Base-by-base conservation (phyloP, 2,888 invertebrate genomes). In the Phlogophora meticulosa region DNA sequence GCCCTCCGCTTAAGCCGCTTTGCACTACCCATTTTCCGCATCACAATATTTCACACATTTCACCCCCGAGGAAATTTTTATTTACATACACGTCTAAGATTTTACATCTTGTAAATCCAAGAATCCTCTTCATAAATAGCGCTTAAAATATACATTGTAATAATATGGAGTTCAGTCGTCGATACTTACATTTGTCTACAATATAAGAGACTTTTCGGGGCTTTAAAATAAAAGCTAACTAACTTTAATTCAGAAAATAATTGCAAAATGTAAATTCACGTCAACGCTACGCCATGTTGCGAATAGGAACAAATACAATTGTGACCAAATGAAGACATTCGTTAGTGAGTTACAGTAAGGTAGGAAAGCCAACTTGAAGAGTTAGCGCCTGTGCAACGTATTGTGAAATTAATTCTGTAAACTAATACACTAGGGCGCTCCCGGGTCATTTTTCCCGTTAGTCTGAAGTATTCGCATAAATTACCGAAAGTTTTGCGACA, bases 21-120 rank as follows among this genome's bases (percentile, higher is more conserved):
- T 69, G 61, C 81, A 69, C 71, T 78, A 72, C 79, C 72, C 56
- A 80, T 82, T 82, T 80, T 76, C 61, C 76, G 64, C 71, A 72
- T 76, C 71, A 73, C 63, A 79, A 82, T 80, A 80, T 80, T 69
- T 72, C 75, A 59, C 76, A 71, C 80, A 79, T 76, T 78, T 74
- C 61, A 53, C 66, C 64, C 67, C 17, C 53, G 59, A 66, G 55
- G 70, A 68, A 45, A 51, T 65, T 72, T 76, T 76, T 76, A 71
- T 80, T 82, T 71, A 73, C 68, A 76, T 79, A 73, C 65, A 57
- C 61, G 64, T 65, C 71, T 72, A 69, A 72, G 57, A 68, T 71
- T 80, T 80, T 72, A 80, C 69, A 80, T 76, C 62, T 68, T 52
- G 42, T 40, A 68, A 64, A 79, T 82, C 65, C 63, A 34, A 55